phyloP scores from a whole-genome alignment of 2,888 invertebrate genomes.

The Agelastica alni region DNA sequence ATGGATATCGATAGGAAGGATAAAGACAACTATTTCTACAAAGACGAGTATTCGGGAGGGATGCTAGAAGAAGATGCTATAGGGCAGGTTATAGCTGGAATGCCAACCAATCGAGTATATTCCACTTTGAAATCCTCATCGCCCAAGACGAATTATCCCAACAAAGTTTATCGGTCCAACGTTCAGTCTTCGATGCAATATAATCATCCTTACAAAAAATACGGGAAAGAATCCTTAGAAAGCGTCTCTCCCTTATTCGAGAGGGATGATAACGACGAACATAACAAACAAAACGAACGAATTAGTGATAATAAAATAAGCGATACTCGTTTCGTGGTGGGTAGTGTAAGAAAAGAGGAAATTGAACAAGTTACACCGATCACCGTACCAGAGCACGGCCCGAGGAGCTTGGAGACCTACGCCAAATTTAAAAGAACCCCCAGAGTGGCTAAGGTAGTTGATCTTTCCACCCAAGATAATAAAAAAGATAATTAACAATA shows the following conservation, averaged over 20 bases:
- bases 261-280: conserved; percentile 28
- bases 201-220: conserved; percentile 26
- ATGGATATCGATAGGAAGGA: conserved; percentile 69
- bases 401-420: conserved; percentile 55
- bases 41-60: conserved; percentile 71
- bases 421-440: no score
- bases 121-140: conserved; percentile 4
- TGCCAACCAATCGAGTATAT: conserved; percentile 34
- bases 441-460: no score
- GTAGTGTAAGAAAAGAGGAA: conserved; percentile 65
- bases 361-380: conserved; percentile 60
- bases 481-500: no score
- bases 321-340: conserved; percentile 66
- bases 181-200: conserved; percentile 15
- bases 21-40: conserved; percentile 64
- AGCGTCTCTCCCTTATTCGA: background rate
- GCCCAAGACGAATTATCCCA: background rate
- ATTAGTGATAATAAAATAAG: background rate
- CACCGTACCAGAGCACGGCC: conserved; percentile 69
- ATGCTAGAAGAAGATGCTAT: conserved; percentile 79
- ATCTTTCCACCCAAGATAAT: no score
- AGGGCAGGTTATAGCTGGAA: conserved; percentile 65
- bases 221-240: conserved; percentile 35
- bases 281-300: conserved; percentile 4
- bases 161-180: conserved; percentile 29